Conservation (phyloP, 2,888 invertebrate genomes). For the Drosophila neutralis region DNA sequence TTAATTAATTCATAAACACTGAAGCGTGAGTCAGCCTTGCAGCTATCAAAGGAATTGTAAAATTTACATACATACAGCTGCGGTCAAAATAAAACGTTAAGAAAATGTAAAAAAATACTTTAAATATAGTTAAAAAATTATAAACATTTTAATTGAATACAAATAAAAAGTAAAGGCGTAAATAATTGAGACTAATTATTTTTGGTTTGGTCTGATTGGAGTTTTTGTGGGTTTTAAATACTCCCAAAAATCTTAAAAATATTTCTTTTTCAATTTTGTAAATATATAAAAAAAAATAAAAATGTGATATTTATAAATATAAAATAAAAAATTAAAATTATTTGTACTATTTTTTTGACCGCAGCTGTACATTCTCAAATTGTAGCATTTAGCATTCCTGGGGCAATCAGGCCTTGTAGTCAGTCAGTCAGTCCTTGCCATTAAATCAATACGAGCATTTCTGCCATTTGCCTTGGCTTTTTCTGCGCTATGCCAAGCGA, state of each 20-base stretch:
- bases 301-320: background rate
- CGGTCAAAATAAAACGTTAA: background rate
- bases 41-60: background rate
- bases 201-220: too few relatives aligned
- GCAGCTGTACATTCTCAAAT: background rate
- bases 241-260: too few relatives aligned
- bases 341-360: background rate
- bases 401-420: constrained; percentile 16
- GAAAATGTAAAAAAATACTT: background rate
- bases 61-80: background rate
- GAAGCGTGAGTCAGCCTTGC: background rate
- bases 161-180: background rate
- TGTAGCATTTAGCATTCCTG: background rate
- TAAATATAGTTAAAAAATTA: background rate
- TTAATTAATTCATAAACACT: background rate
- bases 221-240: too few relatives aligned
- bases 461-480: constrained; percentile 42
- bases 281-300: background rate
- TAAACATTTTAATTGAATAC: background rate
- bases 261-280: too few relatives aligned
- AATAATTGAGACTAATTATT: too few relatives aligned
- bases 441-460: constrained; percentile 46
- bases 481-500: constrained; percentile 43
- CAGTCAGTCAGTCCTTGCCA: constrained; percentile 31
- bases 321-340: background rate